phyloP scores from a whole-genome alignment of 1,140 invertebrate genomes.

The Drosophila arawakana region DNA sequence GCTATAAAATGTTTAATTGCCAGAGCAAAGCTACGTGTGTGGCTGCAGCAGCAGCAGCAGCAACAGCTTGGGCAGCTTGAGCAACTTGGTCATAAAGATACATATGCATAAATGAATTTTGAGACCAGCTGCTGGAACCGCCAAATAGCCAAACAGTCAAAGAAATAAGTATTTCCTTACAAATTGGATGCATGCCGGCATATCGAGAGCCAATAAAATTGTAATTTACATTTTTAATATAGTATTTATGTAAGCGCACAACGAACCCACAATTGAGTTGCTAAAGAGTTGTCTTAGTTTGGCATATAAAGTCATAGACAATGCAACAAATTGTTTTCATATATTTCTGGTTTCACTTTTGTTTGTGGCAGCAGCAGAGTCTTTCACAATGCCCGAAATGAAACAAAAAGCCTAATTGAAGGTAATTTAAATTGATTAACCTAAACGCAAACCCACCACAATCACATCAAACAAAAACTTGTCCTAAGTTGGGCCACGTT shows the following conservation, averaged over 20 bases:
- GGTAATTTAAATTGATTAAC: constrained; percentile 82
- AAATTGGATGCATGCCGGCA: constrained; percentile 50
- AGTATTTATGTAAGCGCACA: constrained; percentile 32
- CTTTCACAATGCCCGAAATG: constrained; percentile 55
- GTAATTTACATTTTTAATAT: constrained; percentile 65
- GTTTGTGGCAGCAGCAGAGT: constrained; percentile 10
- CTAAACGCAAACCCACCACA: constrained; percentile 50
- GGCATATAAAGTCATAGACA: constrained; percentile 18
- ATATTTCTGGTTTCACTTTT: constrained; percentile 39
- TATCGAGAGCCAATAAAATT: constrained; percentile 28
- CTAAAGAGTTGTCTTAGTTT: constrained; percentile 26
- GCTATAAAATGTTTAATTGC: constrained; percentile 79
- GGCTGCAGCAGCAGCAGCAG: constrained; percentile 16
- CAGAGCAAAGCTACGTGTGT: constrained; percentile 36
- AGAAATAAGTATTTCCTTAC: constrained; percentile 22
- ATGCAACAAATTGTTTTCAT: constrained; percentile 48
- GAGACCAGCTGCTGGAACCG: constrained; percentile 13
- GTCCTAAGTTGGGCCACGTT: constrained; percentile 65
- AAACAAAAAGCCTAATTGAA: constrained; percentile 77
- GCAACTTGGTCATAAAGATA: constrained; percentile 42
- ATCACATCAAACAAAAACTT: constrained; percentile 48
- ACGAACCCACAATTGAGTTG: constrained; percentile 45
- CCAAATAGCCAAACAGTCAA: neutral
- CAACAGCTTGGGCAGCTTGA: constrained; percentile 22
- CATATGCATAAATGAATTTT: constrained; percentile 56